Evolutionary conservation across 2,113 vertebrate genomes (phyloP), one percentile per base, ranked within the genome.

Genomic region (Puffinus mauretanicus): DNA sequence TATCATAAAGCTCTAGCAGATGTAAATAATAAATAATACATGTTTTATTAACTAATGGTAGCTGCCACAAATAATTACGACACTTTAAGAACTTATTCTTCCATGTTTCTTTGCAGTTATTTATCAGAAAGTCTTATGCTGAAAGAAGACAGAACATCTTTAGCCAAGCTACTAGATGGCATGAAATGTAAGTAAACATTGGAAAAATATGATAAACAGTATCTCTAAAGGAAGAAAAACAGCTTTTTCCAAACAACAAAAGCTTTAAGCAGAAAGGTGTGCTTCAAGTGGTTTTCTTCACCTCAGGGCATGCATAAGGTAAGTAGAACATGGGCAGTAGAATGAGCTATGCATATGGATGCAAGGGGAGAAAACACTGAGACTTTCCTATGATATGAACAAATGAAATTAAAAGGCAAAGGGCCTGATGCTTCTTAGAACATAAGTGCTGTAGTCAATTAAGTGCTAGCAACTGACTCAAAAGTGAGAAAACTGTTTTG

Each of bases 171-270:
- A 96, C 98, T 99, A 16, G 99, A 99, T 42, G 96, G 96, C 25
- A 99, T 99, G 99, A 99, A 99, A 98, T 97, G 99, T 99, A 98
- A 98, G 99, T 98, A 95, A 97, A 81, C 20, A 12, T 11, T 71
- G 44, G 36, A 51, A 82, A 86, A 67, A 7, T 24, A 22, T 3
- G 12, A 40, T 40, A 40, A 81, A 66, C 12, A 46, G 0, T 51
- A n/a, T 78, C 17, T 61, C 1, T 8, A 65, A 92, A 52, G 16
- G 24, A 66, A 42, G n/a, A 57, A 60, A 32, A 20, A 0, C 7
- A 29, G 8, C 2, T 69, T 90, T 65, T 83, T n/a, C 21, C 30
- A 30, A 72, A 83, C 26, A 69, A 27, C 18, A 62, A 46, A 73
- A 91, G 9, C 8, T 64, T 89, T 64, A 42, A 57, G 44, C 65